Conservation (phyloP, 1,140 invertebrate species). For the Papilio xuthus region DNA sequence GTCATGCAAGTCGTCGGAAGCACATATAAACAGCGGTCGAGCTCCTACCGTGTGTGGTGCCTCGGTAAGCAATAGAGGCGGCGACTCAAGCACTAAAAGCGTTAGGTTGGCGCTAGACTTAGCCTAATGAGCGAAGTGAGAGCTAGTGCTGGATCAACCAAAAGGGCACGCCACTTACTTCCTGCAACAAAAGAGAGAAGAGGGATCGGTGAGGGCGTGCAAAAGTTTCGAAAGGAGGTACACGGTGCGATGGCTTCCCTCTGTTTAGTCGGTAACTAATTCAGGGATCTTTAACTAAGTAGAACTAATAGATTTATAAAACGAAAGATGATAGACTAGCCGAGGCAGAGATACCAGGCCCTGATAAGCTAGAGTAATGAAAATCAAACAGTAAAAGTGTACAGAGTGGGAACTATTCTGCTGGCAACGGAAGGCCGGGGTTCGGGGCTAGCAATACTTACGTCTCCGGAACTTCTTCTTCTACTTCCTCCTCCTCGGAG, state of each 20-base stretch:
- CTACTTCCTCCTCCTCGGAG: conserved; percentile 86
- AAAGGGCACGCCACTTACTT: conserved; percentile 82
- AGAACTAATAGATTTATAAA: conserved; percentile 52
- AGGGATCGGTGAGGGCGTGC: conserved; percentile 75
- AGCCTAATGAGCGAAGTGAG: conserved; percentile 73
- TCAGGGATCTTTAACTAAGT: conserved; percentile 34
- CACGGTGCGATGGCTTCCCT: conserved; percentile 26
- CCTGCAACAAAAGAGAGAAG: conserved; percentile 82
- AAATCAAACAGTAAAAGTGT: conserved; percentile 65
- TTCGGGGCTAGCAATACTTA: conserved; percentile 80
- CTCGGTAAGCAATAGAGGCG: conserved; percentile 72
- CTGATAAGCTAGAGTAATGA: conserved; percentile 66
- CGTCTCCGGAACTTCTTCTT: conserved; percentile 86
- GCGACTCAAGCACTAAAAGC: conserved; percentile 68
- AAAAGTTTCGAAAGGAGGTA: conserved; percentile 57
- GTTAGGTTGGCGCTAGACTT: conserved; percentile 68
- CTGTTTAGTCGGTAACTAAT: neutral
- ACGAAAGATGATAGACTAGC: conserved; percentile 59
- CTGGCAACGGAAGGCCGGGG: conserved; percentile 37
- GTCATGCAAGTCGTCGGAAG: conserved; percentile 39
- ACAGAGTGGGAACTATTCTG: conserved; percentile 53
- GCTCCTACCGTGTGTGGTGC: conserved; percentile 53
- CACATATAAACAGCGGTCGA: conserved; percentile 48
- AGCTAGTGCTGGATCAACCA: conserved; percentile 75
- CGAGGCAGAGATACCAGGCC: conserved; percentile 68